A percentile compares a stretch with the other conserved stretches of the same genome.
Evolutionary conservation across 2,797 vertebrate genomes (phyloP).

Genomic region (Microctenopoma steveboyesi): DNA sequence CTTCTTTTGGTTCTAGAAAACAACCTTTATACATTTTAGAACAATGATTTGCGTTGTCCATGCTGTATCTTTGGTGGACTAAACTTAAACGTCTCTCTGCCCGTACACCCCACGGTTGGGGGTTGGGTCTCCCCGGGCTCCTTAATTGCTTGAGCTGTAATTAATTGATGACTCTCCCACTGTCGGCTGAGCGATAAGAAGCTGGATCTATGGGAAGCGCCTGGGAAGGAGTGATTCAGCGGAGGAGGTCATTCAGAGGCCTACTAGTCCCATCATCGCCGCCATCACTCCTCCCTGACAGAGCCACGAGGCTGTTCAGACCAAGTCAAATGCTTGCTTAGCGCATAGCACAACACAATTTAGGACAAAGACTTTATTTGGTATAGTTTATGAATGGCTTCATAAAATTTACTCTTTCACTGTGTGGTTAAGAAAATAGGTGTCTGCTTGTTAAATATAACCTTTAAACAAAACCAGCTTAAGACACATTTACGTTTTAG

Average conservation of each 20-base stretch:
- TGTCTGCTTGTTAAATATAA: neutral
- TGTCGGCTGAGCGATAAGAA: conserved; percentile 69
- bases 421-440: neutral
- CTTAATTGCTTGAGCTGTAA: conserved; percentile 78
- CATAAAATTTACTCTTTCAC: neutral
- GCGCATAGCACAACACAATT: neutral
- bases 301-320: conserved; percentile 1
- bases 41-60: neutral
- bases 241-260: conserved; percentile 57
- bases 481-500: neutral
- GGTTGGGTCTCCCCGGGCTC: conserved; percentile 45
- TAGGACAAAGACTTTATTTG: neutral
- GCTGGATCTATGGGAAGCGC: conserved; percentile 52
- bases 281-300: conserved; percentile 23
- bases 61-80: too few species aligned
- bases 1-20: neutral
- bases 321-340: neutral
- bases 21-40: too few species aligned
- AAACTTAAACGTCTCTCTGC: too few species aligned
- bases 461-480: neutral
- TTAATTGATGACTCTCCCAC: conserved; percentile 75
- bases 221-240: conserved; percentile 58
- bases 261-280: conserved; percentile 26
- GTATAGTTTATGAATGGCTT: neutral
- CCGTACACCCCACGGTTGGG: neutral